A percentile compares a stretch with the other conserved stretches of the same genome.
phyloP scores from a whole-genome alignment of 2,888 invertebrate genomes.

The Leptinotarsa tumamoca region DNA sequence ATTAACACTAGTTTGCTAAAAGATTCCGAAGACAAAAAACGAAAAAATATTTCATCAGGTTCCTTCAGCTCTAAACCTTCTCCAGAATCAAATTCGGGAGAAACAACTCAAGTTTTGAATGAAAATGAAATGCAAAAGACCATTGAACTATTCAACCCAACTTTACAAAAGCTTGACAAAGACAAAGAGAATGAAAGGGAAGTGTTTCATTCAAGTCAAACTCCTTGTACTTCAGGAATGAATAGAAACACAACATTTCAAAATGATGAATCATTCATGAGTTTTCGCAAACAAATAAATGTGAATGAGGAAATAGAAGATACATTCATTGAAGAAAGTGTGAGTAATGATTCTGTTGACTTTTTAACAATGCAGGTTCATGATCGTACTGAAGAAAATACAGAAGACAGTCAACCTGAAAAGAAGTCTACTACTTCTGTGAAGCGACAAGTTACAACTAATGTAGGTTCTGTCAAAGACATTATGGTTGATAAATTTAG shows the following conservation, averaged over 20 bases:
- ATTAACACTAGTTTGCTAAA: background rate
- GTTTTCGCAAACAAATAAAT: slow-evolving; percentile 10
- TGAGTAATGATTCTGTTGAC: slow-evolving; percentile 52
- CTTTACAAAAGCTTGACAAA: background rate
- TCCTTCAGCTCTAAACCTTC: background rate
- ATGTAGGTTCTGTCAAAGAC: background rate
- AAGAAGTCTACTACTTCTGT: background rate
- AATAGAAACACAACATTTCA: slow-evolving; percentile 9
- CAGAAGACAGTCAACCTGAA: background rate
- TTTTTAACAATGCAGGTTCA: slow-evolving; percentile 46
- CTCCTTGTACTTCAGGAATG: slow-evolving; percentile 31
- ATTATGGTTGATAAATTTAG: background rate
- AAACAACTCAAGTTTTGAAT: slow-evolving; percentile 13
- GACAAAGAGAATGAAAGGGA: slow-evolving; percentile 4
- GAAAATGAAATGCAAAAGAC: slow-evolving; percentile 11
- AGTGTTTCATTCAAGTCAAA: slow-evolving; percentile 32
- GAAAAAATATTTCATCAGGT: background rate
- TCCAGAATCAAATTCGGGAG: background rate
- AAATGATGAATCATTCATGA: slow-evolving; percentile 33
- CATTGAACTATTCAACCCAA: slow-evolving; percentile 20
- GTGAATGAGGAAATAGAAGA: slow-evolving; percentile 31
- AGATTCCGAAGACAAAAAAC: background rate
- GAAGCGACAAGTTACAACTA: background rate
- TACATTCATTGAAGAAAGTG: slow-evolving; percentile 39
- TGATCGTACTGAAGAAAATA: background rate